These are phyloP conservation scores for Tenualosa thibaudeaui DNA, from an alignment of 2,797 vertebrate species.

Conservation along the genomic window DNA sequence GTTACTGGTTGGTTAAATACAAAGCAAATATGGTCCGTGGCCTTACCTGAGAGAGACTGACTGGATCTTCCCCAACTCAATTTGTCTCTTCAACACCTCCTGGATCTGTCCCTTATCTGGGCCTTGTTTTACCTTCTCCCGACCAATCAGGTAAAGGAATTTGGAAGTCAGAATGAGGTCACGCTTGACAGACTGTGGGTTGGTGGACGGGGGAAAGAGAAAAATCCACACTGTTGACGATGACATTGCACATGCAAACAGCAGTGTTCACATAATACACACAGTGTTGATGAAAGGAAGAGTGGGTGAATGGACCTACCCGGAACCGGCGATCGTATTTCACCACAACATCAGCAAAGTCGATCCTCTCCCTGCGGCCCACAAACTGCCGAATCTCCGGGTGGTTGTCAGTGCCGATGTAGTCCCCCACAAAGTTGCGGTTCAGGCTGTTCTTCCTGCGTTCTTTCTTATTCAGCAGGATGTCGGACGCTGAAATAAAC, in stretches of 20 bases:
- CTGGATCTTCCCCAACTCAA: conserved; percentile 78
- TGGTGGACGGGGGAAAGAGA: not conserved
- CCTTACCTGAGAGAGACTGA: conserved; percentile 80
- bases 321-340: conserved; percentile 82
- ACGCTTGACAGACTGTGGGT: conserved; percentile 73
- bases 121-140: conserved; percentile 84
- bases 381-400: conserved; percentile 81
- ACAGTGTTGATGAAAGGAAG: not conserved
- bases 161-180: conserved; percentile 81
- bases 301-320: conserved; percentile 56
- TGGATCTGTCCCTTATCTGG: conserved; percentile 81
- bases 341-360: conserved; percentile 79
- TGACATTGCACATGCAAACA: conserved; percentile 9
- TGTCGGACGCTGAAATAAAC: conserved; percentile 73
- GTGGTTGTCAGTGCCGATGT: conserved; percentile 77
- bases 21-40: not conserved
- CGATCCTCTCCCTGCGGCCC: conserved; percentile 78
- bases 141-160: conserved; percentile 81
- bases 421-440: conserved; percentile 84
- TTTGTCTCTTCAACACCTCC: conserved; percentile 82
- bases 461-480: conserved; percentile 83
- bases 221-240: not conserved
- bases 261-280: not conserved
- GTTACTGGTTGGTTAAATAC: not conserved
- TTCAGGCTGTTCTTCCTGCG: conserved; percentile 82